Percentiles rank a stretch among this genome's conserved stretches.
These are phyloP conservation scores for Therioaphis trifolii DNA, from an alignment of 2,888 invertebrate species.

Conservation along the genomic window DNA sequence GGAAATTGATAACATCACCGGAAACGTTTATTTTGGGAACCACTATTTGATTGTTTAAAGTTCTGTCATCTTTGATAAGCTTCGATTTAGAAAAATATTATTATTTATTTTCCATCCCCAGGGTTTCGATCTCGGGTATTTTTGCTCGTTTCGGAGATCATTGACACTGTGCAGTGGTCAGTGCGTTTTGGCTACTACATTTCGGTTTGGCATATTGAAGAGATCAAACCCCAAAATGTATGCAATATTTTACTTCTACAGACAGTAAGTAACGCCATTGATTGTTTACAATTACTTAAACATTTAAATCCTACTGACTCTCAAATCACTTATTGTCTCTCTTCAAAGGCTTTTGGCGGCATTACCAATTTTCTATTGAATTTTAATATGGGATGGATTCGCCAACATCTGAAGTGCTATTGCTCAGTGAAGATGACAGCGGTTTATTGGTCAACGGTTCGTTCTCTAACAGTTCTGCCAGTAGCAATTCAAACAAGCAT, in stretches of 20 bases:
- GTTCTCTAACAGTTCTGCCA: conserved; percentile 77
- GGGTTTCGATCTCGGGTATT: background rate
- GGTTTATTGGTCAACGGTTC: conserved; percentile 74
- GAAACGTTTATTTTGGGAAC: conserved; percentile 33
- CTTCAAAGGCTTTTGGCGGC: background rate
- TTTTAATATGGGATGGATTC: conserved; percentile 75
- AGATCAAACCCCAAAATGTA: background rate
- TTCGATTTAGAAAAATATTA: background rate
- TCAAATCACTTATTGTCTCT: background rate
- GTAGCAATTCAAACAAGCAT: conserved; percentile 76
- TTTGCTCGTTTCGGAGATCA: too few relatives aligned
- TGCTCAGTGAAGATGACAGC: conserved; percentile 79
- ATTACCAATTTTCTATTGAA: conserved; percentile 1
- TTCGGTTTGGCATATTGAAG: background rate
- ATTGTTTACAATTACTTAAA: background rate
- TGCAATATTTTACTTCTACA: background rate
- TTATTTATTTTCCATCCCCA: background rate
- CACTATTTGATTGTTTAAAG: conserved; percentile 19
- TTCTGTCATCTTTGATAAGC: conserved; percentile 36
- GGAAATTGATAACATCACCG: background rate
- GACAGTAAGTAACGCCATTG: background rate
- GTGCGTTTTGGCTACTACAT: background rate
- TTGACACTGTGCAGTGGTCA: background rate
- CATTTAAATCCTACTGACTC: background rate
- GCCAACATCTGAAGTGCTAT: conserved; percentile 78